Evolutionary conservation across 1,140 invertebrate genomes (phyloP).

Genomic region (Eriosoma lanigerum): DNA sequence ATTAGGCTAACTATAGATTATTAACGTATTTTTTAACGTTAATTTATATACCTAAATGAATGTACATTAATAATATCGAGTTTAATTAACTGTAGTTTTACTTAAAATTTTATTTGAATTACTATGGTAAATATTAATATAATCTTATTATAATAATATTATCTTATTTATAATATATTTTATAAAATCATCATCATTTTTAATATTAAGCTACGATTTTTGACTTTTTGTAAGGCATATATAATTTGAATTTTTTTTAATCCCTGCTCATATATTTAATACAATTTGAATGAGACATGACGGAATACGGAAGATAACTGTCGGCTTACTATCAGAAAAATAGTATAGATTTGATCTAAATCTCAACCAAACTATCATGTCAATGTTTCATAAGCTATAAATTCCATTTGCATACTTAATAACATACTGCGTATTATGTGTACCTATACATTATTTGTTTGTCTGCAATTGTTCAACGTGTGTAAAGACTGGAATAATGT

Average conservation of each 20-base stretch:
- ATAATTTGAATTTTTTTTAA: background rate
- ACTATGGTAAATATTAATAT: background rate
- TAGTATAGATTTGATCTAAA: conserved; percentile 30
- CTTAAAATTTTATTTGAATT: conserved; percentile 1
- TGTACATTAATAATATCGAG: background rate
- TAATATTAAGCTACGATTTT: background rate
- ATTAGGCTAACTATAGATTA: background rate
- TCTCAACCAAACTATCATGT: conserved; percentile 29
- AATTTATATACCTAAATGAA: no score
- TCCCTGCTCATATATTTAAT: background rate
- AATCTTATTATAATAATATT: background rate
- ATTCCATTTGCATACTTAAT: conserved; percentile 44
- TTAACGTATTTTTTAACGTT: background rate
- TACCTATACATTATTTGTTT: conserved; percentile 28
- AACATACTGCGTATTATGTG: conserved; percentile 20
- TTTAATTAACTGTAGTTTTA: background rate
- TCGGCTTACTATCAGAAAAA: conserved; percentile 29
- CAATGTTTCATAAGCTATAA: conserved; percentile 25
- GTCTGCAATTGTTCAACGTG: background rate
- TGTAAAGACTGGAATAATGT: conserved; percentile 1
- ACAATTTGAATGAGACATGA: conserved; percentile 10
- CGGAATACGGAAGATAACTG: conserved; percentile 17
- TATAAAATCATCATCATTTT: background rate
- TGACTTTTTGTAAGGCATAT: background rate
- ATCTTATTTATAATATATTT: background rate